Base-by-base conservation (phyloP, 2,888 invertebrate species). In the Cephus rjabovi region DNA sequence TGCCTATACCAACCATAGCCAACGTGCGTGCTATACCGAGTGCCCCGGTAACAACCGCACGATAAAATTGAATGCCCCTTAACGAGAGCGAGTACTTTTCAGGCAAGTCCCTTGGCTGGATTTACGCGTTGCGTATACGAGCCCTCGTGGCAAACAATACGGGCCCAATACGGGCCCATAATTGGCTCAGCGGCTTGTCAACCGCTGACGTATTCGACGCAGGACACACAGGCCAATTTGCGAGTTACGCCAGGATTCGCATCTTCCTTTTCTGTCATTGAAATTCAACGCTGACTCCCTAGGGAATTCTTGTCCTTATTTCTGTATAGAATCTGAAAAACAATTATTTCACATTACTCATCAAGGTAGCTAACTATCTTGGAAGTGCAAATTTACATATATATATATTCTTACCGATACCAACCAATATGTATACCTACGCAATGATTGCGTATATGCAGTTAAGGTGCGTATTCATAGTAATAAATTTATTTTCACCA, bases 1-100 rank as follows among this genome's bases (percentile, higher is more conserved):
- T 56, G 23, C 56, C 56, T 56, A 56, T 56, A 56, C 56, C 56
- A 1, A 56, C 23, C 56, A 56, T 56, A 56, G 56, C 56, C 23
- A 56, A 9, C 56, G 23, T 56, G 56, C 56, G 56, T 56, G 56
- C 56, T 56, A 56, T 56, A 56, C 56, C 56, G 56, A 23, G 23
- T 56, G 56, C 56, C 56, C 71, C 33, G 71, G 71, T 71, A 71
- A 71, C 71, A 71, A 71, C 71, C 71, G 71, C 31, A 34, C 71
- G 71, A 71, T 71, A 71, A 71, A 71, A 71, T 34, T 71, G 71
- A 71, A 31, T 71, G 71, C 71, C 33, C 71, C 71, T 71, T 71
- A 71, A 71, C 71, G 71, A 71, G 71, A 71, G 71, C 71, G 11
- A 71, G 71, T 71, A 71, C 71, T 71, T 71, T 71, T 71, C 71